These are phyloP conservation scores for Panagrolaimus sp. DNA, from an alignment of 1,140 invertebrate species.

Conservation along the genomic window DNA sequence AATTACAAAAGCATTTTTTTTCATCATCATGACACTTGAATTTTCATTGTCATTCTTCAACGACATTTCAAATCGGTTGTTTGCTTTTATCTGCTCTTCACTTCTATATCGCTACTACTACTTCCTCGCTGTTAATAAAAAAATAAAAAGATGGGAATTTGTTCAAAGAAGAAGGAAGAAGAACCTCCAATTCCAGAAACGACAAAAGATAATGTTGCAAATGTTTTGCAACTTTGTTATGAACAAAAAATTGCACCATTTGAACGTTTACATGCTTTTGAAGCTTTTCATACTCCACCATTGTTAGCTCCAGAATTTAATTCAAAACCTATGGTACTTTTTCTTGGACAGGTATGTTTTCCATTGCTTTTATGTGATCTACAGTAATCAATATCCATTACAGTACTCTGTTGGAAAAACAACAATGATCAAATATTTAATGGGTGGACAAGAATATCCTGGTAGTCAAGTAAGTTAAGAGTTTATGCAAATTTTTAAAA, in stretches of 20 bases:
- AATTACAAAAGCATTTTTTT: too few species aligned
- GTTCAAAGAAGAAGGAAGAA: not conserved
- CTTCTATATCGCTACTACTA: too few species aligned
- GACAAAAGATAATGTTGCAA: constrained; percentile 20
- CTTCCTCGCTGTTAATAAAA: too few species aligned
- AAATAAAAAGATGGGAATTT: constrained; percentile 10
- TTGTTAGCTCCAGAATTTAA: constrained; percentile 63
- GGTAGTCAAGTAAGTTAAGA: too few species aligned
- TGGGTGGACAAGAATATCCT: constrained; percentile 32
- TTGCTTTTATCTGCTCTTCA: too few species aligned
- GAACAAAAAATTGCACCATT: constrained; percentile 60
- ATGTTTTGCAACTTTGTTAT: constrained; percentile 27
- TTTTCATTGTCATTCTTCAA: too few species aligned
- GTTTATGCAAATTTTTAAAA: too few species aligned
- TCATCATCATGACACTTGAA: too few species aligned
- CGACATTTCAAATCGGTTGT: too few species aligned
- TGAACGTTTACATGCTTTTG: constrained; percentile 62
- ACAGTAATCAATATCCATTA: not conserved
- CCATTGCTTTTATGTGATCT: not conserved
- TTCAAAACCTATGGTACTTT: constrained; percentile 63
- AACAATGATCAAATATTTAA: constrained; percentile 60
- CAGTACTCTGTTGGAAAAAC: constrained; percentile 64
- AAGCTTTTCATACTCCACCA: constrained; percentile 63
- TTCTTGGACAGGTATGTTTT: constrained; percentile 60
- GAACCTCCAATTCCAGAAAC: constrained; percentile 15